These are phyloP conservation scores for Virgularia gustaviana DNA, from an alignment of 92 coral and sea anemone genomes.

Conservation along the genomic window DNA sequence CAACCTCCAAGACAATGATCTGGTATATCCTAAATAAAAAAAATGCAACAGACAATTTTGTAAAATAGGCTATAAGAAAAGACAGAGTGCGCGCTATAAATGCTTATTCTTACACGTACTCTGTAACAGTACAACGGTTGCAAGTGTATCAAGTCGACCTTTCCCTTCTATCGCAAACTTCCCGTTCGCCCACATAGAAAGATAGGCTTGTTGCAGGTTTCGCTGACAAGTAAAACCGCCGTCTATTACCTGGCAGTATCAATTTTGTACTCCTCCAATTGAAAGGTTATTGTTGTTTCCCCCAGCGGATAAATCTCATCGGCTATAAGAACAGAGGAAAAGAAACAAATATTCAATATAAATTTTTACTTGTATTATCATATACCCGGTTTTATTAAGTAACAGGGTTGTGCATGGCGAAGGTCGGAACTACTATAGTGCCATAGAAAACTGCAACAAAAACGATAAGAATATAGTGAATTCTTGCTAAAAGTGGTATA, in stretches of 20 bases:
- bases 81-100: too few species aligned
- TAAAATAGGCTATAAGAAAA: background rate
- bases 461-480: too few species aligned
- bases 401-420: too few species aligned
- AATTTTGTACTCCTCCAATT: background rate
- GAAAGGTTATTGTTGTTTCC: background rate
- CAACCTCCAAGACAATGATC: slow-evolving; percentile 27
- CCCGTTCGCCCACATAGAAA: too few species aligned
- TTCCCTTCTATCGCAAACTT: too few species aligned
- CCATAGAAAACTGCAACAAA: background rate
- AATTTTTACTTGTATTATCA: background rate
- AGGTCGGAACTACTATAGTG: background rate
- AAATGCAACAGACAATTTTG: background rate
- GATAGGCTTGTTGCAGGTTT: background rate
- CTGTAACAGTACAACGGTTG: too few species aligned
- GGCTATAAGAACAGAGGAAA: background rate
- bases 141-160: too few species aligned
- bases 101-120: background rate
- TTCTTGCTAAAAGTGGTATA: too few species aligned
- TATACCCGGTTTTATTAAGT: background rate
- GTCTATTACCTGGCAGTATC: slow-evolving; percentile 1
- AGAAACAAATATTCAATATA: background rate
- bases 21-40: slow-evolving; percentile 29
- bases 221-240: background rate
- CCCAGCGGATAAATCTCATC: too few species aligned